These are phyloP conservation scores for Atherinomorus stipes DNA, from an alignment of 2,113 vertebrate species.

Conservation along the genomic window DNA sequence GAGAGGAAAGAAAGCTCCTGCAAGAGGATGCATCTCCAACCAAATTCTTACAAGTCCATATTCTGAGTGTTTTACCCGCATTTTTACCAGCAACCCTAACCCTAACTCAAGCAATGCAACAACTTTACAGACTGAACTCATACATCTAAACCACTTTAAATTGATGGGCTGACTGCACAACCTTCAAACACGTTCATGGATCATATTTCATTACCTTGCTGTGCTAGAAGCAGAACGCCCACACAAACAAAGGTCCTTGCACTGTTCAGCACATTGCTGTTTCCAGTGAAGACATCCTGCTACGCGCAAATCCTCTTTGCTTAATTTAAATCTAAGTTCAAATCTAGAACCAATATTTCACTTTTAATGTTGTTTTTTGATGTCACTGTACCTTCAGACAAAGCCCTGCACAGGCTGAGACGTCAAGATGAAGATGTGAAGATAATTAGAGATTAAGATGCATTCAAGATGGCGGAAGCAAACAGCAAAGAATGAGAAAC, in stretches of 20 bases:
- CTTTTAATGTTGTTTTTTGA: not conserved
- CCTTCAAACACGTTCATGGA: not conserved
- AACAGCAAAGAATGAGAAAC: constrained; percentile 15
- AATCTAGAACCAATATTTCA: not conserved
- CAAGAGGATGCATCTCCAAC: not conserved
- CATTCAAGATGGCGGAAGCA: constrained; percentile 15
- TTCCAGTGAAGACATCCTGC: not conserved
- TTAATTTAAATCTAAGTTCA: not conserved
- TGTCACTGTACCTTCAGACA: not conserved
- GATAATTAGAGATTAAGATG: constrained; percentile 4
- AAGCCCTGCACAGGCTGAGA: not conserved
- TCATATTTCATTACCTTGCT: constrained; percentile 23
- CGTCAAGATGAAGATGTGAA: not conserved
- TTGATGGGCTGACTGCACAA: not conserved
- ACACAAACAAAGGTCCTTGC: not conserved
- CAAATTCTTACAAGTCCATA: not conserved
- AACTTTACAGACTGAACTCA: not conserved
- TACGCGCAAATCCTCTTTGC: not conserved
- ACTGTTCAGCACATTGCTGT: constrained; percentile 8
- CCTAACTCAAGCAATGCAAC: not conserved
- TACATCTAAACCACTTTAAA: not conserved
- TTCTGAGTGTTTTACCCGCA: not conserved
- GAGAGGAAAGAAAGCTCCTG: not conserved
- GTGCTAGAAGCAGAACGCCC: constrained; percentile 11
- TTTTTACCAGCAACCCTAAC: not conserved